Evolutionary conservation across 2,797 vertebrate genomes (phyloP).

Genomic region (Pampus argenteus): DNA sequence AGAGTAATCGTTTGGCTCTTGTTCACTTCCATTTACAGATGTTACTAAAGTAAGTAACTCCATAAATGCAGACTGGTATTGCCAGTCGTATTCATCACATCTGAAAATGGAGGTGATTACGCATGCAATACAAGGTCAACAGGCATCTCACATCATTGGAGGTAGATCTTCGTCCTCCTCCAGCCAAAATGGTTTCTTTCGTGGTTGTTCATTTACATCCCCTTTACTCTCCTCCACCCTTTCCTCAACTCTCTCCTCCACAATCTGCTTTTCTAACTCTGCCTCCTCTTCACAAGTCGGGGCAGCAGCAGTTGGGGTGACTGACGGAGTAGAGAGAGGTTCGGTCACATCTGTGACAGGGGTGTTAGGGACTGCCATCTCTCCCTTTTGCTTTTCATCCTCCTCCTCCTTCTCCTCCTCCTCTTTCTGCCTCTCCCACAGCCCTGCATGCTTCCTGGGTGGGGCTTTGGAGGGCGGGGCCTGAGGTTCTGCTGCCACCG

Average conservation of each 20-base stretch:
- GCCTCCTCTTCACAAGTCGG: constrained; percentile 26
- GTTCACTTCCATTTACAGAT: constrained; percentile 20
- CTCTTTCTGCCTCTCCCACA: constrained; percentile 57
- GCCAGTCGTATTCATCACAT: constrained; percentile 6
- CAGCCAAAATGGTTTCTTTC: constrained; percentile 76
- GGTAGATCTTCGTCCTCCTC: constrained; percentile 83
- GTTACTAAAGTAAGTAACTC: background rate
- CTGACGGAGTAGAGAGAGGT: constrained; percentile 35
- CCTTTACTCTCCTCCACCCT: constrained; percentile 44
- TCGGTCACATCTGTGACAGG: constrained; percentile 48
- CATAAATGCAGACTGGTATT: background rate
- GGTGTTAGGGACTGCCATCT: constrained; percentile 32
- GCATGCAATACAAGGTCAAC: constrained; percentile 47
- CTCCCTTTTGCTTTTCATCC: constrained; percentile 57
- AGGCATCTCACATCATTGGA: constrained; percentile 85
- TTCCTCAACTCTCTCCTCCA: constrained; percentile 37
- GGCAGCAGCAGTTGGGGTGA: constrained; percentile 48
- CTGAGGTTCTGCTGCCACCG: constrained; percentile 63
- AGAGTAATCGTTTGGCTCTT: background rate
- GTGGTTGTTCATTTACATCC: constrained; percentile 42
- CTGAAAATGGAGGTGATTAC: constrained; percentile 25
- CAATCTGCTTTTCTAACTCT: constrained; percentile 31
- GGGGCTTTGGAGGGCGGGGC: constrained; percentile 56
- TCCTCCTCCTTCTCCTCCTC: constrained; percentile 42
- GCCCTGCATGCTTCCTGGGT: constrained; percentile 43